These are phyloP conservation scores for Heliconius hortense DNA, from an alignment of 2,888 invertebrate genomes.

Conservation along the genomic window DNA sequence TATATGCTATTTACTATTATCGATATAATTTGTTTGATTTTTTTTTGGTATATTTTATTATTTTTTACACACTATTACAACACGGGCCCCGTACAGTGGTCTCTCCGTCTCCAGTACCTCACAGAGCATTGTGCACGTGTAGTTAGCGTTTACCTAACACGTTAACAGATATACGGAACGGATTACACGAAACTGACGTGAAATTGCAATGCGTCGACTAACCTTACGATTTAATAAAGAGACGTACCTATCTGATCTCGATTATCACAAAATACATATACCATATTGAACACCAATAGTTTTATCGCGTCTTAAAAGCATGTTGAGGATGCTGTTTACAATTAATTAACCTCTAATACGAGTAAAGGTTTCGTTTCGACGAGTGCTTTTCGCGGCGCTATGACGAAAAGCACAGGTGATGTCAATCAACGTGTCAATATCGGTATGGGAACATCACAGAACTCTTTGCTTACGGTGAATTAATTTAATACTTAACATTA, in stretches of 20 bases:
- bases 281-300: conserved; percentile 45
- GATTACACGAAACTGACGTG: conserved; percentile 69
- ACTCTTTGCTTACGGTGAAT: conserved; percentile 29
- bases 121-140: conserved; percentile 69
- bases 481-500: conserved; percentile 32
- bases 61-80: conserved; percentile 28
- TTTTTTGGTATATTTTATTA: conserved; percentile 33
- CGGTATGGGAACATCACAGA: conserved; percentile 32
- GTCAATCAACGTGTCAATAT: conserved; percentile 20
- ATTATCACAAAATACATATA: conserved; percentile 47
- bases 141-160: conserved; percentile 61
- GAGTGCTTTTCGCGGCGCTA: conserved; percentile 39
- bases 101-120: conserved; percentile 42
- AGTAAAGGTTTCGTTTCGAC: conserved; percentile 38
- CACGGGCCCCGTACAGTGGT: conserved; percentile 33
- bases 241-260: conserved; percentile 60
- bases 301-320: conserved; percentile 46
- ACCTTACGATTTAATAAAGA: conserved; percentile 56
- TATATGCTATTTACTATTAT: conserved; percentile 34
- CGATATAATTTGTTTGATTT: conserved; percentile 34
- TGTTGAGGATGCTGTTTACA: conserved; percentile 30
- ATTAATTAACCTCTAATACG: conserved; percentile 17
- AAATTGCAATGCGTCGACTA: conserved; percentile 66
- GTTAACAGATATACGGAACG: conserved; percentile 64
- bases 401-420: conserved; percentile 44